These are phyloP conservation scores for Bergia sp. DNA, from an alignment of 92 coral and sea anemone genomes.

Conservation along the genomic window DNA sequence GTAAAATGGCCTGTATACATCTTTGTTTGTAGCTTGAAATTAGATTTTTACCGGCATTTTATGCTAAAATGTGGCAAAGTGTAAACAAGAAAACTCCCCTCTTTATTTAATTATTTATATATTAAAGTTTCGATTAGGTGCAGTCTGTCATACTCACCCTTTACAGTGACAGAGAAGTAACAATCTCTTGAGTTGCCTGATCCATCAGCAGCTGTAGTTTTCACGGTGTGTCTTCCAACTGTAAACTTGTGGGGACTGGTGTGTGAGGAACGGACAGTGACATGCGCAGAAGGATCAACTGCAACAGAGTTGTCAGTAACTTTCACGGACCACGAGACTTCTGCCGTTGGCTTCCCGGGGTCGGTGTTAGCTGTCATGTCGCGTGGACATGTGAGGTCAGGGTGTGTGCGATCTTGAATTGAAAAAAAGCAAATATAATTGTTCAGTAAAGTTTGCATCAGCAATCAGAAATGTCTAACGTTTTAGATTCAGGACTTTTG, in stretches of 20 bases:
- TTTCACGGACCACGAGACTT: slow-evolving; percentile 44
- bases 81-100: too few relatives aligned
- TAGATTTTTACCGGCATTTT: too few relatives aligned
- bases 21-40: too few relatives aligned
- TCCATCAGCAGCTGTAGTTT: slow-evolving; percentile 17
- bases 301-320: slow-evolving; percentile 35
- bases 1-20: too few relatives aligned
- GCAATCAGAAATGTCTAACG: too few relatives aligned
- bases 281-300: slow-evolving; percentile 38
- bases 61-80: too few relatives aligned
- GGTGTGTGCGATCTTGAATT: slow-evolving; percentile 26
- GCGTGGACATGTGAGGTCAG: slow-evolving; percentile 18
- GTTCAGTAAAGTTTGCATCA: background rate
- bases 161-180: background rate
- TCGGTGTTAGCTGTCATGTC: slow-evolving; percentile 3
- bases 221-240: slow-evolving; percentile 16
- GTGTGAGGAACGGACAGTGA: slow-evolving; percentile 33
- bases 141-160: background rate
- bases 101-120: too few relatives aligned
- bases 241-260: slow-evolving; percentile 44
- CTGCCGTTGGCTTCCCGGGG: slow-evolving; percentile 22
- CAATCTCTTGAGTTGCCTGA: slow-evolving; percentile 22
- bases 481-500: too few relatives aligned
- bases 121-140: too few relatives aligned
- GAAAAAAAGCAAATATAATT: background rate